Percentiles rank a stretch among this genome's conserved stretches.
These are phyloP conservation scores for Cotesia congregata DNA, from an alignment of 2,888 invertebrate genomes.

Conservation along the genomic window DNA sequence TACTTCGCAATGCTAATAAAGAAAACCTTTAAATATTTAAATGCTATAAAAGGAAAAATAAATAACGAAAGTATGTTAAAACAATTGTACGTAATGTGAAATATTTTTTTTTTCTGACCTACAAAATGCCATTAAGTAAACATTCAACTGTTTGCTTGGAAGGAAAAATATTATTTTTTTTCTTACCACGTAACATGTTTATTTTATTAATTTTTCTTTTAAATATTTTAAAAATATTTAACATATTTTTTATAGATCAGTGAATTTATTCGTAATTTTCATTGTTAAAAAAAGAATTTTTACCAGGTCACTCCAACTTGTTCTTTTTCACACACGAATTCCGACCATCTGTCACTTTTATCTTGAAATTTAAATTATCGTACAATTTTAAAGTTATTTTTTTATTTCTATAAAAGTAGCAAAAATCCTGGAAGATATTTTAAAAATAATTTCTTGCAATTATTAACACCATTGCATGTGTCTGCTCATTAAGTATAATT, in stretches of 20 bases:
- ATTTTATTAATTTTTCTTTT: no score
- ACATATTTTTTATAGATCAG: no score
- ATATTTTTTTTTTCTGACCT: not conserved
- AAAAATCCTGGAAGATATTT: not conserved
- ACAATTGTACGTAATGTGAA: not conserved
- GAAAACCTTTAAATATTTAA: not conserved
- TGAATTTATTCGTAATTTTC: no score
- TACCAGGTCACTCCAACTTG: not conserved
- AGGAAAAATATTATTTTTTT: not conserved
- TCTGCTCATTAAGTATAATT: no score
- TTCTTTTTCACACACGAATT: not conserved
- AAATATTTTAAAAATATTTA: no score
- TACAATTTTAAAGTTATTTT: not conserved
- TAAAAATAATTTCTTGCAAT: not conserved
- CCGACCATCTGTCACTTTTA: not conserved
- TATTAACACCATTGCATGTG: no score
- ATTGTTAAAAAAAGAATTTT: no score
- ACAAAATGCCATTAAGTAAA: not conserved
- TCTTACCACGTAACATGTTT: no score
- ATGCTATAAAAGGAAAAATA: not conserved
- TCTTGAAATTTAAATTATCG: not conserved
- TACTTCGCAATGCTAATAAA: not conserved
- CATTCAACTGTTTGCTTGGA: not conserved
- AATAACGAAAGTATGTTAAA: not conserved
- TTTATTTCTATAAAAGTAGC: not conserved